Evolutionary conservation across 2,888 invertebrate species (phyloP).

Genomic region (Asteroscopus sphinx): DNA sequence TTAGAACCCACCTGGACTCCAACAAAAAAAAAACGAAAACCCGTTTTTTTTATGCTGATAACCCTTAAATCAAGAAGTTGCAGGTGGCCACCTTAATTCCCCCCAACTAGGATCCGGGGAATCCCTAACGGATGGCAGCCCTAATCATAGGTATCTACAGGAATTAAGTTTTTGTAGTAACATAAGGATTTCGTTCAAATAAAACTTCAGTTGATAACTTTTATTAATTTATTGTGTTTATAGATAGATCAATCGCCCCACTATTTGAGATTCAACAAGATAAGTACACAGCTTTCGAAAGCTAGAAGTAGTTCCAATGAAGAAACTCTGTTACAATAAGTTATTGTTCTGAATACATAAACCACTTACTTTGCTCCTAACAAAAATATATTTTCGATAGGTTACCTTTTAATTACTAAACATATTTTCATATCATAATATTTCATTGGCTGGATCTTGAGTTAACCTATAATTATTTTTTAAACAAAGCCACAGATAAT

Average conservation of each 20-base stretch:
- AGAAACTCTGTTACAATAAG: slow-evolving; percentile 42
- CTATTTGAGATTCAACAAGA: slow-evolving; percentile 82
- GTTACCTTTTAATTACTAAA: slow-evolving; percentile 49
- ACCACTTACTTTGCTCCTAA: slow-evolving; percentile 76
- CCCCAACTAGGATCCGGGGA: no score
- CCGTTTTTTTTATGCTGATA: no score
- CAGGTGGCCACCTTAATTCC: no score
- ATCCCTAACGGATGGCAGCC: no score
- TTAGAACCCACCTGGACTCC: no score
- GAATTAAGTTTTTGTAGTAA: no score
- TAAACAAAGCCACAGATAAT: background rate
- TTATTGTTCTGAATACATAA: slow-evolving; percentile 53
- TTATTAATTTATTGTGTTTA: slow-evolving; percentile 74
- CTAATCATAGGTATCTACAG: background rate
- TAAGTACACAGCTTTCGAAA: slow-evolving; percentile 75
- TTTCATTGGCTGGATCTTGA: background rate
- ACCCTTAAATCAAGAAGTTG: no score
- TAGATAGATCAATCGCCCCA: slow-evolving; percentile 73
- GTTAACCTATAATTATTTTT: background rate
- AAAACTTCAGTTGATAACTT: slow-evolving; percentile 67
- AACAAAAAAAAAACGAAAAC: no score
- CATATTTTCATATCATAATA: slow-evolving; percentile 3
- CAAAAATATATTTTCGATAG: slow-evolving; percentile 79
- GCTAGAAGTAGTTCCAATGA: slow-evolving; percentile 59
- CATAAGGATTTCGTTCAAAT: slow-evolving; percentile 39